Conservation (phyloP, 2,113 vertebrate genomes). For the Corapipo altera region DNA sequence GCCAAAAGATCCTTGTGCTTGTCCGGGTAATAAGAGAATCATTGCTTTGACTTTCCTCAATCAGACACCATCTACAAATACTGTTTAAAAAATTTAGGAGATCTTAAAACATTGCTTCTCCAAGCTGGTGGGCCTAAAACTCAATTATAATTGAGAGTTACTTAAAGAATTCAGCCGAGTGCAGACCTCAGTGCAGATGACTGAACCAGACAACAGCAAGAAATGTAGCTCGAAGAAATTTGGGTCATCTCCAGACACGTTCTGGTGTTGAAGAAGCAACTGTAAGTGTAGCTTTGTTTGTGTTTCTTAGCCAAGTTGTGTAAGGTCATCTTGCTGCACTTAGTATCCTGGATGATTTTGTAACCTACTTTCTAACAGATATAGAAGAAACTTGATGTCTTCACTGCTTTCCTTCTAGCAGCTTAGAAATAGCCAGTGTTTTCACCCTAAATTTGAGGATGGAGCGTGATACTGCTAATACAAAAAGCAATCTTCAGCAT, state of each 20-base stretch:
- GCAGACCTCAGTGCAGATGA: neutral
- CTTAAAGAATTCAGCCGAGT: neutral
- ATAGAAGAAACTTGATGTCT: neutral
- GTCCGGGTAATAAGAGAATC: slow-evolving; percentile 55
- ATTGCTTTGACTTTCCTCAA: slow-evolving; percentile 41
- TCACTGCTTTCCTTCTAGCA: neutral
- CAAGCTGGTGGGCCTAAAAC: neutral
- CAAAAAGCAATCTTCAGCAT: neutral
- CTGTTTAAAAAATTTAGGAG: slow-evolving; percentile 38
- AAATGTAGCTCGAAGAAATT: neutral
- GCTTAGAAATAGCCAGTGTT: neutral
- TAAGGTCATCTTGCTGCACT: neutral
- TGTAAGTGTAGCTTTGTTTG: neutral
- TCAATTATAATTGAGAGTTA: neutral
- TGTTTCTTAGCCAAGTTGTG: neutral
- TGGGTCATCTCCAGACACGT: neutral
- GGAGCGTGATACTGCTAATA: neutral
- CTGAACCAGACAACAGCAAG: neutral
- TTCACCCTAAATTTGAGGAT: neutral
- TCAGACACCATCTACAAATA: slow-evolving; percentile 31
- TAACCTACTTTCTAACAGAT: neutral
- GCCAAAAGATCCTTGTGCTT: slow-evolving; percentile 47
- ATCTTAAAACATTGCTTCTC: neutral
- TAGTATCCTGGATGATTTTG: neutral
- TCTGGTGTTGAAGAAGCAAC: neutral